Conservation (phyloP, 2,113 vertebrate species). For the Gymnorhina tibicen region DNA sequence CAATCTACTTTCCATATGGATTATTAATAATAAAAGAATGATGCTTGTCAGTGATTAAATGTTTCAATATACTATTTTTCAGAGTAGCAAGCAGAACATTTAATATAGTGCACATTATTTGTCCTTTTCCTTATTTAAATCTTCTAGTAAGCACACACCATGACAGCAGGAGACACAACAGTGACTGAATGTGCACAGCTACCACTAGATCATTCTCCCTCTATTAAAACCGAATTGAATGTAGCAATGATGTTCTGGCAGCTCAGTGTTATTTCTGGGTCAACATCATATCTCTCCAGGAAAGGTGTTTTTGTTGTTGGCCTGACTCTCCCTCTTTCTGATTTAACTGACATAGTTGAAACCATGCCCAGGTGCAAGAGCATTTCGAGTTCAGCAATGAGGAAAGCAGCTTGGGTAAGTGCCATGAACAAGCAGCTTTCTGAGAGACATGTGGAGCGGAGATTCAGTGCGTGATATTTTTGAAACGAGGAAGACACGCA, state of each 20-base stretch:
- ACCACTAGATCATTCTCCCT: slow-evolving; percentile 12
- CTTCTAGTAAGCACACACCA: neutral
- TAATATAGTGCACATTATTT: neutral
- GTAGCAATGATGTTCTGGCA: slow-evolving; percentile 15
- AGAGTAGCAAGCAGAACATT: slow-evolving; percentile 6
- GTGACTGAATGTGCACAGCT: neutral
- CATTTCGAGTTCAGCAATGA: slow-evolving; percentile 71
- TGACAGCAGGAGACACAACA: neutral
- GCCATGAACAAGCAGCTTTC: slow-evolving; percentile 64
- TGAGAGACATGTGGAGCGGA: slow-evolving; percentile 21
- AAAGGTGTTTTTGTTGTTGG: slow-evolving; percentile 65
- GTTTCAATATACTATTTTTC: neutral
- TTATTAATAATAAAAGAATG: slow-evolving; percentile 13
- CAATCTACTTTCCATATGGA: neutral
- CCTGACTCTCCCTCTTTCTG: slow-evolving; percentile 59
- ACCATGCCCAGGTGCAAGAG: slow-evolving; percentile 68
- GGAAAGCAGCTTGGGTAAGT: slow-evolving; percentile 60
- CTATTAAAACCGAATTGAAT: slow-evolving; percentile 44
- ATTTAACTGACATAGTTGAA: slow-evolving; percentile 77
- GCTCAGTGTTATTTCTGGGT: slow-evolving; percentile 49
- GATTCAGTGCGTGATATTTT: neutral
- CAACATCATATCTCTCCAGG: slow-evolving; percentile 62
- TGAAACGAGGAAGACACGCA: neutral
- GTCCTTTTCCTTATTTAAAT: slow-evolving; percentile 13
- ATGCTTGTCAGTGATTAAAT: slow-evolving; percentile 13